These are phyloP conservation scores for Sebastiscus tertius DNA, from an alignment of 2,797 vertebrate species.

Conservation along the genomic window DNA sequence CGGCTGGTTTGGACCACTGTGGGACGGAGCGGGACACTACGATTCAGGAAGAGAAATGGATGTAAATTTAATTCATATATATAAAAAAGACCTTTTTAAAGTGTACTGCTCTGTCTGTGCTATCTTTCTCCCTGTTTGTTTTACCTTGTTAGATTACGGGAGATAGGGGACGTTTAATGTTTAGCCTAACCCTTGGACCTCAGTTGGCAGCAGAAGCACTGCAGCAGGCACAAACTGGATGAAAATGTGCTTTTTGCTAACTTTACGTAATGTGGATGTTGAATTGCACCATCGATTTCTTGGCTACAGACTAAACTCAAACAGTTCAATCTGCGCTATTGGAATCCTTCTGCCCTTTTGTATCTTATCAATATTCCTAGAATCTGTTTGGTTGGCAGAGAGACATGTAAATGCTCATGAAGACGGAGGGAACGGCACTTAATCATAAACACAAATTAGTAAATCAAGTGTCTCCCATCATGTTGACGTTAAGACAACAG, in stretches of 20 bases:
- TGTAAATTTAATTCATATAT: slow-evolving; percentile 82
- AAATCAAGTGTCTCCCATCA: background rate
- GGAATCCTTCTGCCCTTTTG: slow-evolving; percentile 49
- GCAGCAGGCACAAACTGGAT: slow-evolving; percentile 57
- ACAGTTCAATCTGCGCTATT: slow-evolving; percentile 48
- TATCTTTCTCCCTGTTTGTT: slow-evolving; percentile 66
- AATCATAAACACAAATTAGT: slow-evolving; percentile 23
- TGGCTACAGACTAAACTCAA: slow-evolving; percentile 56
- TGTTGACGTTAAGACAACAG: slow-evolving; percentile 23
- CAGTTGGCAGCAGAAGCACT: slow-evolving; percentile 60
- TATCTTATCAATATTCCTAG: slow-evolving; percentile 65
- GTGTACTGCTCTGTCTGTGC: slow-evolving; percentile 80
- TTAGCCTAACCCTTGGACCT: slow-evolving; percentile 70
- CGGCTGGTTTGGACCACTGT: slow-evolving; percentile 51
- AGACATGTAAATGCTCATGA: slow-evolving; percentile 26
- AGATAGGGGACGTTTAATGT: slow-evolving; percentile 49
- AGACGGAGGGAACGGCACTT: slow-evolving; percentile 18
- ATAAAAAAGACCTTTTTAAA: slow-evolving; percentile 55
- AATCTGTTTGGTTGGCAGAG: slow-evolving; percentile 45
- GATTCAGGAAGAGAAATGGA: slow-evolving; percentile 66
- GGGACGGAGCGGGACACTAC: slow-evolving; percentile 42
- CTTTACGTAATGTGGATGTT: slow-evolving; percentile 52
- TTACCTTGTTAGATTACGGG: slow-evolving; percentile 58
- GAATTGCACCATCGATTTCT: slow-evolving; percentile 57
- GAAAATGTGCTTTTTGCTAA: slow-evolving; percentile 60